A percentile compares a stretch with the other conserved stretches of the same genome.
Evolutionary conservation across 2,888 invertebrate species (phyloP).

Genomic region (Autographa gamma): DNA sequence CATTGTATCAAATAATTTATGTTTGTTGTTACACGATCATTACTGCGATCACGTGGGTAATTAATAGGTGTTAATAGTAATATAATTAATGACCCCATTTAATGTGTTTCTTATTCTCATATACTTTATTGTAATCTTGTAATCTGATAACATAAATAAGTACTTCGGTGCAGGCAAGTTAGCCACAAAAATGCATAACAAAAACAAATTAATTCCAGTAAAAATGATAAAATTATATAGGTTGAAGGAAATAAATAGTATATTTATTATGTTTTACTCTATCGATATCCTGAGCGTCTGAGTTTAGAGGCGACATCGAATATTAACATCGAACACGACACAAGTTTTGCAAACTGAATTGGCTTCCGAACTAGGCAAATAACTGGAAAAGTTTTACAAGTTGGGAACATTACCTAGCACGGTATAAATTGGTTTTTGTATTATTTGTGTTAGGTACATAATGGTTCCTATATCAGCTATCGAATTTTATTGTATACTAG

Average conservation of each 20-base stretch:
- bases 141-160: too few species aligned
- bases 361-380: slow-evolving; percentile 6
- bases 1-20: not conserved
- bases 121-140: too few species aligned
- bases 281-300: not conserved
- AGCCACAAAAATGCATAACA: too few species aligned
- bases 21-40: too few species aligned
- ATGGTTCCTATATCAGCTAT: too few species aligned
- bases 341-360: slow-evolving; percentile 9
- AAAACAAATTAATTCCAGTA: too few species aligned
- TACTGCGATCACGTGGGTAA: not conserved
- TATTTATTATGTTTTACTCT: not conserved
- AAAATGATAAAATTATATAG: too few species aligned
- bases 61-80: not conserved
- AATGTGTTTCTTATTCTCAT: too few species aligned
- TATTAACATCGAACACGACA: slow-evolving; percentile 14
- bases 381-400: slow-evolving; percentile 19
- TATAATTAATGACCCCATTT: too few species aligned
- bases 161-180: too few species aligned
- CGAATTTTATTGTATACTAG: too few species aligned
- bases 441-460: not conserved
- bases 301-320: slow-evolving; percentile 2
- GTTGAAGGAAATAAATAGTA: not conserved
- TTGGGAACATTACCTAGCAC: not conserved
- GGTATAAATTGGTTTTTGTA: not conserved